These are phyloP conservation scores for Diorhabda sublineata DNA, from an alignment of 1,140 invertebrate genomes.

Conservation along the genomic window DNA sequence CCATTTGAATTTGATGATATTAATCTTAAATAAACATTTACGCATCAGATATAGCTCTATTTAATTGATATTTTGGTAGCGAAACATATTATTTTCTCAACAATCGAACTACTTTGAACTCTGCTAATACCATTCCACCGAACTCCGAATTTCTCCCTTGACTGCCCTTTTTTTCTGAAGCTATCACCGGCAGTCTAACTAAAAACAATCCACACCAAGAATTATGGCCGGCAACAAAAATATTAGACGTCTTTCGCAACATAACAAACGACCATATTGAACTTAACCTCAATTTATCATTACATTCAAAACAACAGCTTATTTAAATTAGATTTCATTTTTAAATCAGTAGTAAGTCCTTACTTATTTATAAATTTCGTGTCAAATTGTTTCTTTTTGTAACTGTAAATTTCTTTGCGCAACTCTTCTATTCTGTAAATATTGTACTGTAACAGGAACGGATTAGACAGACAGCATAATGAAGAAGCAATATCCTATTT, in stretches of 20 bases:
- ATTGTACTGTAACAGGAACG: too few species aligned
- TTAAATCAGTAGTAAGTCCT: constrained; percentile 26
- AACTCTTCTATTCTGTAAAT: too few species aligned
- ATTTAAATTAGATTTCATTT: constrained; percentile 36
- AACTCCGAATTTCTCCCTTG: neutral
- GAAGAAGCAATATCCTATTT: too few species aligned
- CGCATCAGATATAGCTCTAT: too few species aligned
- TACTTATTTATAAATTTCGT: constrained; percentile 16
- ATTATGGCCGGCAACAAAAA: constrained; percentile 26
- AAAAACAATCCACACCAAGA: constrained; percentile 16
- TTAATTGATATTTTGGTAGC: neutral
- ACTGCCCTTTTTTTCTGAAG: neutral
- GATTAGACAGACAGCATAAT: too few species aligned
- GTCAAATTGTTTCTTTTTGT: constrained; percentile 30
- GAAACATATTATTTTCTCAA: neutral
- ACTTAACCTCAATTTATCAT: constrained; percentile 32
- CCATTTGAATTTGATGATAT: too few species aligned
- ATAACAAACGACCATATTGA: constrained; percentile 28
- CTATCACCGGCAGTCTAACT: constrained; percentile 14
- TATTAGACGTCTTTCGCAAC: constrained; percentile 26
- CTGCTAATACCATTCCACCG: neutral
- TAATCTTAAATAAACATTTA: too few species aligned
- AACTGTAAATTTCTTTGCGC: neutral
- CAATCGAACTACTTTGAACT: neutral
- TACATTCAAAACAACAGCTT: constrained; percentile 26